phyloP scores from a whole-genome alignment of 37 sponge, comb jelly and placozoan genomes.

The Ianthella basta region DNA sequence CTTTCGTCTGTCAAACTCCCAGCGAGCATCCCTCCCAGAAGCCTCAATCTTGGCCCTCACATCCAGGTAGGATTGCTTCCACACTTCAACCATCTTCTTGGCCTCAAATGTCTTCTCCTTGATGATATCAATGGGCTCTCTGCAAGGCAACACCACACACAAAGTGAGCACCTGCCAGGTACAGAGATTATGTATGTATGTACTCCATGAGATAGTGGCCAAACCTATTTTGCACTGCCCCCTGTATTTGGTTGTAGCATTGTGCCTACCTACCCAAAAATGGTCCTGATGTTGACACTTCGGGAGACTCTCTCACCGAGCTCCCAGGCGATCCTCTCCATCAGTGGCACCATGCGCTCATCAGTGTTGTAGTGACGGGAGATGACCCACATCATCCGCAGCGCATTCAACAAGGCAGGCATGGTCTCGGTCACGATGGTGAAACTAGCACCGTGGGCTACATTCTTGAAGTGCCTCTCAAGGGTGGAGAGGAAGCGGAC shows the following conservation, averaged over 20 bases:
- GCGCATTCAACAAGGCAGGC: constrained; percentile 96
- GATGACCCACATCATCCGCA: constrained; percentile 99
- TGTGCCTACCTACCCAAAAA: constrained; percentile 67
- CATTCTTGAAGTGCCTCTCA: constrained; percentile 98
- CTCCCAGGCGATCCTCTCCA: constrained; percentile 97
- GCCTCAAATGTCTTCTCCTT: constrained; percentile 88
- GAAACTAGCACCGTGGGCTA: constrained; percentile 93
- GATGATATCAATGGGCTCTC: constrained; percentile 62
- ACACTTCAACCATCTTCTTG: constrained; percentile 67
- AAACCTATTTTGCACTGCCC: not conserved
- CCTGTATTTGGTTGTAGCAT: not conserved
- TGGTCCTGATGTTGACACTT: constrained; percentile 82
- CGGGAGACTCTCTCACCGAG: constrained; percentile 87
- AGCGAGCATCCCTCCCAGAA: constrained; percentile 96
- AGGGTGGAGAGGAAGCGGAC: constrained; percentile 96
- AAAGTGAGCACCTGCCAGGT: not conserved
- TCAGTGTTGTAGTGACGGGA: constrained; percentile 99
- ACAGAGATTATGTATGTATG: not conserved
- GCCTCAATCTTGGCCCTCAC: constrained; percentile 98
- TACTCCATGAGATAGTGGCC: not conserved
- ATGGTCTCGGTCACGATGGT: constrained; percentile 85
- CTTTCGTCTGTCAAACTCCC: constrained; percentile 97
- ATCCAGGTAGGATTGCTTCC: constrained; percentile 95
- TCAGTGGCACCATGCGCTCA: constrained; percentile 98
- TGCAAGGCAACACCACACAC: not conserved